phyloP scores from a whole-genome alignment of 2,888 invertebrate species.

The Apotomis capreana region DNA sequence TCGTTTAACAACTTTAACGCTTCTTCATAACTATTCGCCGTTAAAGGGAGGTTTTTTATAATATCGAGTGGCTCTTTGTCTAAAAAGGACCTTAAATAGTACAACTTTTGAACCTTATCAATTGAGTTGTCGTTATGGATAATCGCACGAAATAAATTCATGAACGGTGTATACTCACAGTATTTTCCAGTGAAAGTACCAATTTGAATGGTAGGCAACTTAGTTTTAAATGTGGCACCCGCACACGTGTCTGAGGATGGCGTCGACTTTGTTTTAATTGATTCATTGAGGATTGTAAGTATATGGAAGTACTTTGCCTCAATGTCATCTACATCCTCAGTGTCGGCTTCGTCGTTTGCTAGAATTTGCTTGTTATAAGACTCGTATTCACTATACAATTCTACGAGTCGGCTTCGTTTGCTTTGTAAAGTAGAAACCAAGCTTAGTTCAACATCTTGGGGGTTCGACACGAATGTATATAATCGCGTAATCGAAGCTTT shows the following conservation, averaged over 20 bases:
- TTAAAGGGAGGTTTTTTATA: conserved; percentile 24
- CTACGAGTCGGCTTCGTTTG: no score
- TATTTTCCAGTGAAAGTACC: conserved; percentile 22
- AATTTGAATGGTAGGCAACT: not conserved
- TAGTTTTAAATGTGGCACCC: not conserved
- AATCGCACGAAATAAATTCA: conserved; percentile 6
- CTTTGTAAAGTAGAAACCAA: no score
- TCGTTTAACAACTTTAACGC: conserved; percentile 3
- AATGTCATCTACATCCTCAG: not conserved
- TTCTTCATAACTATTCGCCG: conserved; percentile 8
- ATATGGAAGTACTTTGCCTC: conserved; percentile 1
- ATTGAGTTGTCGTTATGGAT: conserved; percentile 15
- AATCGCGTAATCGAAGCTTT: no score
- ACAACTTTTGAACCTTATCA: conserved; percentile 19
- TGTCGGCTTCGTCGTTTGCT: not conserved
- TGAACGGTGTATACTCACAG: conserved; percentile 18
- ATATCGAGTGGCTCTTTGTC: conserved; percentile 9
- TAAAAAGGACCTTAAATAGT: conserved; percentile 3
- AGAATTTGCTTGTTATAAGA: not conserved
- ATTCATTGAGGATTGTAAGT: not conserved
- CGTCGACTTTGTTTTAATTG: not conserved
- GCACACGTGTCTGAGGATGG: not conserved
- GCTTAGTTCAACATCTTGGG: no score
- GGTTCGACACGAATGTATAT: no score
- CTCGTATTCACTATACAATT: not conserved